Base-by-base conservation (phyloP, 2,113 vertebrate genomes). In the Cyphomyrus plagiostoma region DNA sequence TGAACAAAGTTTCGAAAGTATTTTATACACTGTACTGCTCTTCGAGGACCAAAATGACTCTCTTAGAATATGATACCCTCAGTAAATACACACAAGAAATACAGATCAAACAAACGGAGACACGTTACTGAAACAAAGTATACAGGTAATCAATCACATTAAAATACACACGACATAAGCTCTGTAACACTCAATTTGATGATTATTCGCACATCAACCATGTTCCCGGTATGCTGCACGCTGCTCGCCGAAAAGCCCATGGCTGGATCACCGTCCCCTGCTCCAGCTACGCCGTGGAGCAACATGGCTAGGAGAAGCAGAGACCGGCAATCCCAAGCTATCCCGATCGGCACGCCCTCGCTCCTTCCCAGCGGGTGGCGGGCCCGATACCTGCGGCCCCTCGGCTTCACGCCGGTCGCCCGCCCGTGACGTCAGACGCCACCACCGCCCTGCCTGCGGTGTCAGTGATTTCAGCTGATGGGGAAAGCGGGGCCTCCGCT, bases 371-470 rank as follows among this genome's bases (percentile, higher is more conserved):
- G 23, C 5, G 15, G 46, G 11, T n/a, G 92, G 92, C 93, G 91
- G 89, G 82, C 91, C 92, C 82, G 89, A 92, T 92, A 95, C 94
- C 94, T 92, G 93, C 89, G 26, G 86, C 93, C 92, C 93, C 92
- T 90, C 92, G 93, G 93, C 94, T 91, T 91, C 94, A 92, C 92
- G 93, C 92, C 91, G 56, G 56, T 62, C 56, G 93, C 90, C 92
- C 70, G 92, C 92, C 89, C 82, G 90, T 95, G 95, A 96, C 95
- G 95, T 96, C 95, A 96, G 92, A 93, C 94, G 94, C 93, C 42
- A 93, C 95, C 95, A 94, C 95, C 95, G 95, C 95, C 94, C 90
- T 86, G 89, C 90, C 95, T 92, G 95, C 95, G 94, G 94, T 92
- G 74, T 93, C 93, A 66, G 89, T 90, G 93, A 92, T 91, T 88